Conservation (phyloP, 2,888 invertebrate genomes). For the Scelioninae gen. 2 region DNA sequence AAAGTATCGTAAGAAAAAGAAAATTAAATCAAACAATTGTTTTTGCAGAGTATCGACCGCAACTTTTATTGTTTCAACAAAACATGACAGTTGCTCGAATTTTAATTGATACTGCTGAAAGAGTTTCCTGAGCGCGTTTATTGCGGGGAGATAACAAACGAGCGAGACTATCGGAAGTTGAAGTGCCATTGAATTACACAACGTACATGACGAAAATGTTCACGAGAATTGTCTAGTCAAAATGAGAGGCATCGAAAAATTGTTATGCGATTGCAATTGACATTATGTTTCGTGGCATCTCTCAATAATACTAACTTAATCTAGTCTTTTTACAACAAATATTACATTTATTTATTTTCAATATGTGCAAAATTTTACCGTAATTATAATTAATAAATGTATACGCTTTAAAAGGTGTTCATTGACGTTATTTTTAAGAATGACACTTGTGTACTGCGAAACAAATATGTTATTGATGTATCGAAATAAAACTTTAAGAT, state of each 20-base stretch:
- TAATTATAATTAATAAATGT: slow-evolving; percentile 34
- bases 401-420: slow-evolving; percentile 46
- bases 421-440: slow-evolving; percentile 40
- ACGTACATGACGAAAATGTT: slow-evolving; percentile 28
- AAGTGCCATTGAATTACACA: background rate
- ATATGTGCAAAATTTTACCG: slow-evolving; percentile 32
- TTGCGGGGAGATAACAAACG: no score
- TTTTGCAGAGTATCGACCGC: no score
- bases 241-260: slow-evolving; percentile 37
- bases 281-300: slow-evolving; percentile 22
- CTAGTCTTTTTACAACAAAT: slow-evolving; percentile 52
- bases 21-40: no score
- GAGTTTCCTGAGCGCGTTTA: no score
- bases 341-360: slow-evolving; percentile 51
- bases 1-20: no score
- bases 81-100: no score
- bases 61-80: no score
- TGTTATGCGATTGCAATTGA: slow-evolving; percentile 12
- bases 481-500: slow-evolving; percentile 28
- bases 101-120: no score
- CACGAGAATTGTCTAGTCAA: slow-evolving; percentile 57
- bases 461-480: slow-evolving; percentile 38
- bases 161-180: no score
- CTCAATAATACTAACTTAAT: slow-evolving; percentile 51
- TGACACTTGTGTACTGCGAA: slow-evolving; percentile 37